Evolutionary conservation across 1,140 invertebrate species (phyloP).

Genomic region (Dinoponera quadriceps): DNA sequence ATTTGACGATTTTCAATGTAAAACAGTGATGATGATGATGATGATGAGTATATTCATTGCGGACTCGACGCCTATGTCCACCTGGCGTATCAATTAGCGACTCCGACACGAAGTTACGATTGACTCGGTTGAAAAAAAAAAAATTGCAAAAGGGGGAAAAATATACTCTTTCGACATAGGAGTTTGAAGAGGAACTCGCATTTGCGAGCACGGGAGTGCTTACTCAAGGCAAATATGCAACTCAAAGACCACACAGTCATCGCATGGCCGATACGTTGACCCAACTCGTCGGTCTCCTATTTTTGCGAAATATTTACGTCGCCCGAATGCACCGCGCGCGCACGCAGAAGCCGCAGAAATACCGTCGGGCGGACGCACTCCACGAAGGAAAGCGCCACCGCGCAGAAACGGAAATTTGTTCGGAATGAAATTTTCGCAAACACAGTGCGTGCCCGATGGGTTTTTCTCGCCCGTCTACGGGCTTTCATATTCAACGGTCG

Average conservation of each 20-base stretch:
- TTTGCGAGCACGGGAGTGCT: constrained; percentile 4
- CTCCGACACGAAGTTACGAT: not conserved
- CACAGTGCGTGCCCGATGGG: constrained; percentile 23
- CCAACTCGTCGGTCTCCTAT: constrained; percentile 26
- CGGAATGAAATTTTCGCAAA: constrained; percentile 55
- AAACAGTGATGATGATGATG: too few species aligned
- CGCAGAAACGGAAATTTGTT: constrained; percentile 34
- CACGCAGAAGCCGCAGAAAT: constrained; percentile 38
- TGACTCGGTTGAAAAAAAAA: not conserved
- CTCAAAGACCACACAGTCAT: constrained; percentile 28
- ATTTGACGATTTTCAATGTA: too few species aligned
- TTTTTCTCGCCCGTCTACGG: constrained; percentile 33
- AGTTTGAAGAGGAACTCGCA: constrained; percentile 12
- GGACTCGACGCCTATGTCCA: too few species aligned
- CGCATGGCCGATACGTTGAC: constrained; percentile 41
- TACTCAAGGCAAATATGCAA: constrained; percentile 29
- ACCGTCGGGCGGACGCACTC: constrained; percentile 25
- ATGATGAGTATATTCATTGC: not conserved
- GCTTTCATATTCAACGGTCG: constrained; percentile 24
- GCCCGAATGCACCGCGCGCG: not conserved
- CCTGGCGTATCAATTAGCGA: not conserved
- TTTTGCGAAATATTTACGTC: constrained; percentile 52
- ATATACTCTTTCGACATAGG: not conserved
- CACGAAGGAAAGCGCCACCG: constrained; percentile 19
- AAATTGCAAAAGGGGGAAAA: not conserved